Base-by-base conservation (phyloP, 2,113 vertebrate genomes). In the Trematomus loennbergii region DNA sequence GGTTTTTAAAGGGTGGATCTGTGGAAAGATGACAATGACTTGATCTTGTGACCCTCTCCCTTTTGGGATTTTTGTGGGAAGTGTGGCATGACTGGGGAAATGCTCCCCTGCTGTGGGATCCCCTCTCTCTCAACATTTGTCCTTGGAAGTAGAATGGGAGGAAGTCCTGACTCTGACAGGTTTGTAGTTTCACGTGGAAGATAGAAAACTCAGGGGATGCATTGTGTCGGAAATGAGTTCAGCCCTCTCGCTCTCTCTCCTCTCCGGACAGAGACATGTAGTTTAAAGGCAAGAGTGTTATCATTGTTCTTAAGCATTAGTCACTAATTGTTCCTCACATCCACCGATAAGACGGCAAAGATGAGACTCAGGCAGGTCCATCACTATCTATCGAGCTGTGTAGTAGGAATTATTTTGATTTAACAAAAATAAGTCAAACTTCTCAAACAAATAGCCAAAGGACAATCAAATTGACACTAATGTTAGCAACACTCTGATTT, bases 141-240 rank as follows among this genome's bases (percentile, higher is more conserved):
- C 95, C 95, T 94, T 94, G 93, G 43, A 91, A 96, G 93, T 94
- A 97, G 97, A 98, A 98, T 98, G 91, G 96, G 90, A 96, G 97
- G 97, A 98, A 98, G 97, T 97, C 96, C 97, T 96, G 96, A 96
- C 95, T 96, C 94, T 97, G 97, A 97, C 97, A 94, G 95, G 94
- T 97, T 97, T 96, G 96, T 96, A 94, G 96, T 93, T 96, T 96
- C 87, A 94, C 95, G 92, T 94, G 94, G 96, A 95, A 96, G 96
- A 96, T 89, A 93, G 86, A 93, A 92, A 90, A 93, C 86, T 92
- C 79, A 87, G 94, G 96, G 97, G 93, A 93, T 46, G 36, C 71
- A 78, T 53, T 36, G 79, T 65, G 81, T 89, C 84, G 86, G 92
- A 93, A 93, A 90, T 15, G 22, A 50, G 84, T 77, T 67, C 81